A percentile compares a stretch with the other conserved stretches of the same genome.
Evolutionary conservation across 2,113 vertebrate genomes (phyloP).

Genomic region (Archocentrus centrarchus): DNA sequence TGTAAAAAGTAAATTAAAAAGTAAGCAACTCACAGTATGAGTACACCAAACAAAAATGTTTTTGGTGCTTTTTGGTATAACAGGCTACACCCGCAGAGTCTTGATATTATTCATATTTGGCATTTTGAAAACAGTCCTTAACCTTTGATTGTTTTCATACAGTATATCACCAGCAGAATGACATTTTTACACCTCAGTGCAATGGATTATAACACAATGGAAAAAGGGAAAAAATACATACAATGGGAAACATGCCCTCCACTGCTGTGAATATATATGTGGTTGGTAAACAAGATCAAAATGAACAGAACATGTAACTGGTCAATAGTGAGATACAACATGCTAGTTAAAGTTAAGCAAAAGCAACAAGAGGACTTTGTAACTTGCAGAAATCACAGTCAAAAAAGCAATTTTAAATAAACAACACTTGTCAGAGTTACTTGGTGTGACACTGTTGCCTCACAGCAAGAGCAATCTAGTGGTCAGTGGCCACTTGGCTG

Average conservation of each 20-base stretch:
- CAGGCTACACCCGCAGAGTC: neutral
- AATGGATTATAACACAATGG: neutral
- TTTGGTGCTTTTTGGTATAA: neutral
- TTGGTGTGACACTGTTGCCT: neutral
- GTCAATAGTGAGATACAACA: slow-evolving; percentile 15
- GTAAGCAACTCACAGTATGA: too few relatives aligned
- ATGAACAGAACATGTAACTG: neutral
- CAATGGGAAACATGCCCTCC: neutral
- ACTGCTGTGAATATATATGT: neutral
- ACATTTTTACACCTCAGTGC: neutral
- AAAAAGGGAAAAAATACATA: neutral
- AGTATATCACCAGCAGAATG: neutral
- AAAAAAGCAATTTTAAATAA: slow-evolving; percentile 4
- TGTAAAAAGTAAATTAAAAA: neutral
- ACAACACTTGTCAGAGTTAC: neutral
- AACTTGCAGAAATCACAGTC: neutral
- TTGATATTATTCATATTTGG: neutral
- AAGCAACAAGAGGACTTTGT: neutral
- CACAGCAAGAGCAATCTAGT: slow-evolving; percentile 4
- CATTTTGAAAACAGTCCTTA: too few relatives aligned
- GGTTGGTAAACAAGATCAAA: neutral
- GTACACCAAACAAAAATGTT: neutral
- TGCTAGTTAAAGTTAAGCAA: neutral
- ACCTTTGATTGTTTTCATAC: neutral
- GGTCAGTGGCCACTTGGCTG: neutral